Evolutionary conservation across 1,140 invertebrate species (phyloP).

Genomic region (Chymomyza costata): DNA sequence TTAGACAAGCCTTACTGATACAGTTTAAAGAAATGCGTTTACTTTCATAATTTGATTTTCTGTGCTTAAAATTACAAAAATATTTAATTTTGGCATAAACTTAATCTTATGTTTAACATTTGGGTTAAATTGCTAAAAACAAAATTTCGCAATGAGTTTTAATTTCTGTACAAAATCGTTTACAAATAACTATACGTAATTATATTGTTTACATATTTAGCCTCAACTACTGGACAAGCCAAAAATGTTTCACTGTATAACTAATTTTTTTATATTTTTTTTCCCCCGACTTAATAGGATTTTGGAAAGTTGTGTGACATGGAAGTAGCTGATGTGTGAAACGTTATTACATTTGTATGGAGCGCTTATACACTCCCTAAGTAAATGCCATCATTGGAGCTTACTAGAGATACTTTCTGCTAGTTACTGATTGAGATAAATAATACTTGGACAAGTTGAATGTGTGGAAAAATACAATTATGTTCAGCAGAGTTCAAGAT

Average conservation of each 20-base stretch:
- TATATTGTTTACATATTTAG: conserved; percentile 26
- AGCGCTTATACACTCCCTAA: conserved; percentile 28
- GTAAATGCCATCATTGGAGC: conserved; percentile 69
- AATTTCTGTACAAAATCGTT: conserved; percentile 55
- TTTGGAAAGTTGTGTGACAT: conserved; percentile 23
- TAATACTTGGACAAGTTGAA: conserved; percentile 52
- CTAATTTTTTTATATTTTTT: background rate
- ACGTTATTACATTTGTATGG: conserved; percentile 16
- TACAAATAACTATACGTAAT: conserved; percentile 19
- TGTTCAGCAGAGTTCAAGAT: conserved; percentile 51
- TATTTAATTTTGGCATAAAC: conserved; percentile 58
- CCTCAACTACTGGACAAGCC: conserved; percentile 42
- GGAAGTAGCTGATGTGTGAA: conserved; percentile 43
- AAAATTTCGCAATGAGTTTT: conserved; percentile 18
- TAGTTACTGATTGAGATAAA: conserved; percentile 54
- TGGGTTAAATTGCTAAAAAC: conserved; percentile 35
- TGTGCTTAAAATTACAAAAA: conserved; percentile 56
- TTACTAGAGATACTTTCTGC: conserved; percentile 39
- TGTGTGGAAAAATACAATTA: conserved; percentile 42
- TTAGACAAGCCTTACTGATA: background rate
- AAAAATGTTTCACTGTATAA: conserved; percentile 11
- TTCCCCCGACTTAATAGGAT: background rate
- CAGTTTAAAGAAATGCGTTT: conserved; percentile 1
- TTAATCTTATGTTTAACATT: conserved; percentile 56
- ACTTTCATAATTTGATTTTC: conserved; percentile 36